Evolutionary conservation across 2,113 vertebrate genomes (phyloP).

Genomic region (Lophochroa leadbeateri): DNA sequence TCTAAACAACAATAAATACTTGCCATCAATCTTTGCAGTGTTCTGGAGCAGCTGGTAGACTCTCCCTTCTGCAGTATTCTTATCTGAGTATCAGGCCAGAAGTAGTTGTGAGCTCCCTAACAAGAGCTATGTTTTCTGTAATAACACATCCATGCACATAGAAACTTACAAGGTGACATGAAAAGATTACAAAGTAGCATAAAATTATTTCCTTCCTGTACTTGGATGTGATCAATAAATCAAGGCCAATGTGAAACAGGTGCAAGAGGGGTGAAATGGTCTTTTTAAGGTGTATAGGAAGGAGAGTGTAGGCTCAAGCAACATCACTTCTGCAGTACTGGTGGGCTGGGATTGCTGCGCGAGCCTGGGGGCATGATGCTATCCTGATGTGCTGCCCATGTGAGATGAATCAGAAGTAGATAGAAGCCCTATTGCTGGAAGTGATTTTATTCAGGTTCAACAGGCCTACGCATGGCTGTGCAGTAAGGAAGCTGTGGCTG

Average conservation of each 20-base stretch:
- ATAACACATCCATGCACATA: neutral
- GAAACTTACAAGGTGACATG: neutral
- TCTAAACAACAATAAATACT: neutral
- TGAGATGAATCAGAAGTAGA: neutral
- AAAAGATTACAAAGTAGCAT: neutral
- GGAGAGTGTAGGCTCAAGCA: neutral
- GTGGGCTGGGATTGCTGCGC: neutral
- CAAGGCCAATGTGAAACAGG: neutral
- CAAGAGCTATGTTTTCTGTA: neutral
- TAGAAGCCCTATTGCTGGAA: neutral
- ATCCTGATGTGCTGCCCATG: neutral
- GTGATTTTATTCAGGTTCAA: neutral
- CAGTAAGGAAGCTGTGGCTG: neutral
- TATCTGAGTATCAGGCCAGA: neutral
- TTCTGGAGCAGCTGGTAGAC: neutral
- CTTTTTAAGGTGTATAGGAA: neutral
- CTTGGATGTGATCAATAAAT: neutral
- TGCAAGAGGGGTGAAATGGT: neutral
- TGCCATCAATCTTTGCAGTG: neutral
- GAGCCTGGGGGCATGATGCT: neutral
- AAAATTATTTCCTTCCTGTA: neutral
- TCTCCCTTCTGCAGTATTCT: neutral
- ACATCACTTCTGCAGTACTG: neutral
- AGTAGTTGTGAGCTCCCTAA: neutral
- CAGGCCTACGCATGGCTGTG: neutral